Evolutionary conservation across 2,113 vertebrate species (phyloP).

Genomic region (Ictalurus furcatus): DNA sequence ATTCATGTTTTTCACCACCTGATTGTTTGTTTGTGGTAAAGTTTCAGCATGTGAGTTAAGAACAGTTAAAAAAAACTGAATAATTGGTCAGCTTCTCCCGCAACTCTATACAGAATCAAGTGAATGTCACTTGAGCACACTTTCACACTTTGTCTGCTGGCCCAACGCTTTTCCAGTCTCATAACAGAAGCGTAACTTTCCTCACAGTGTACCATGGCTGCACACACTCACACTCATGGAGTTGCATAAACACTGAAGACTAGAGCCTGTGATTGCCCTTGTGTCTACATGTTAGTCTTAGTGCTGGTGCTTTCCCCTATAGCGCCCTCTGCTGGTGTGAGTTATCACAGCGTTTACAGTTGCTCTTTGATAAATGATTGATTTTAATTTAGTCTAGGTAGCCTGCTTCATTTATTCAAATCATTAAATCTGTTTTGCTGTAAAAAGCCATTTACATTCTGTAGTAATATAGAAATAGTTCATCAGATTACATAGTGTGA

Average conservation of each 20-base stretch:
- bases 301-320: background rate
- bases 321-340: slow-evolving; percentile 38
- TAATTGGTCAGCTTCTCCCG: background rate
- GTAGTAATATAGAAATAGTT: background rate
- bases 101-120: background rate
- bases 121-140: background rate
- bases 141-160: background rate
- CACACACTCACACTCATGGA: background rate
- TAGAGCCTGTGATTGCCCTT: background rate
- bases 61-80: background rate
- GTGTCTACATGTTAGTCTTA: background rate
- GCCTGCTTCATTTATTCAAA: background rate
- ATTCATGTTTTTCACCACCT: background rate
- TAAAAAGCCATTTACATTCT: background rate
- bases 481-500: background rate
- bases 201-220: background rate
- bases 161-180: background rate
- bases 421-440: background rate
- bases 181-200: background rate
- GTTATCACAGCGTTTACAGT: background rate
- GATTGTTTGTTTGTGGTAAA: background rate
- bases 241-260: background rate
- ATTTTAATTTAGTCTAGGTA: background rate
- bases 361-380: too few species aligned
- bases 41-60: background rate